These are phyloP conservation scores for Sebastes hubbsi DNA, from an alignment of 2,797 vertebrate species.

Conservation along the genomic window DNA sequence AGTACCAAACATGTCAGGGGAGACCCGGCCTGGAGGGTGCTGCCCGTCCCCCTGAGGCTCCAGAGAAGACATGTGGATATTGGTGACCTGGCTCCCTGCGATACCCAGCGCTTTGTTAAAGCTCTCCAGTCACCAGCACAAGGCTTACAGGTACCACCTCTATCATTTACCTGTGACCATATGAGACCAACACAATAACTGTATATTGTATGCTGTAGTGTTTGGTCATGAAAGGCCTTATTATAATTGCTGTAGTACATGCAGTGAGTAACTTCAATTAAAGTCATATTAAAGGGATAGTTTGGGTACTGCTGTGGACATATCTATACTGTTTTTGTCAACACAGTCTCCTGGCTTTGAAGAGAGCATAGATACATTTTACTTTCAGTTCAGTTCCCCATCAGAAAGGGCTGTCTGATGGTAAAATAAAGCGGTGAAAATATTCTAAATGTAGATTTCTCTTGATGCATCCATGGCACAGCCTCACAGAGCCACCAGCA, in stretches of 20 bases:
- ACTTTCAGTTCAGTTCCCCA: too few species aligned
- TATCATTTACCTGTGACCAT: neutral
- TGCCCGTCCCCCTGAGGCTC: slow-evolving; percentile 76
- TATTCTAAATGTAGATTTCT: too few species aligned
- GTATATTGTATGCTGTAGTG: neutral
- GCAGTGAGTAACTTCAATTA: too few species aligned
- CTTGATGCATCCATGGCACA: neutral
- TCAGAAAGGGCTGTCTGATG: too few species aligned
- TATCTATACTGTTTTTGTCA: too few species aligned
- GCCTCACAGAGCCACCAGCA: neutral
- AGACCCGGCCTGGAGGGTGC: slow-evolving; percentile 80
- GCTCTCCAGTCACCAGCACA: slow-evolving; percentile 81
- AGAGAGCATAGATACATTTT: too few species aligned
- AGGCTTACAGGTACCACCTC: slow-evolving; percentile 70
- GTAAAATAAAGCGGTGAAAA: too few species aligned
- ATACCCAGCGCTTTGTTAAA: slow-evolving; percentile 75
- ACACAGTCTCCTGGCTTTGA: too few species aligned
- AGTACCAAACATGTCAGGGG: slow-evolving; percentile 69
- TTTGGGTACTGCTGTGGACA: too few species aligned
- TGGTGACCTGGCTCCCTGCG: slow-evolving; percentile 83
- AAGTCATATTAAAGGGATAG: too few species aligned
- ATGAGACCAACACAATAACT: neutral
- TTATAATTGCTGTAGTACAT: neutral
- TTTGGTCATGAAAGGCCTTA: neutral
- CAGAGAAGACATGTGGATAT: slow-evolving; percentile 84